Evolutionary conservation across 2,888 invertebrate genomes (phyloP).

Genomic region (Leptinotarsa tumamoca): DNA sequence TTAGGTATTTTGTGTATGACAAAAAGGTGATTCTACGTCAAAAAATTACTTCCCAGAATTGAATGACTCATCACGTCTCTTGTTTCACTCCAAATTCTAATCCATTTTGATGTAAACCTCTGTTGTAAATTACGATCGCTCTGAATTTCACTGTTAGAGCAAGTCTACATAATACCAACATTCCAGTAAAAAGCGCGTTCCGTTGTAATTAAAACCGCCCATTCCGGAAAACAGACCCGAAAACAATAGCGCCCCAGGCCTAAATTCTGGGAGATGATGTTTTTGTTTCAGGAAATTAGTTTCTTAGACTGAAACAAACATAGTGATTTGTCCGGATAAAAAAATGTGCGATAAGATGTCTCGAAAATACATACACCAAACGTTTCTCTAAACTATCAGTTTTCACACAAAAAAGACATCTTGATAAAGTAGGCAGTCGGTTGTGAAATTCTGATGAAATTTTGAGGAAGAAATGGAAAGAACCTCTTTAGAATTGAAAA

Average conservation of each 20-base stretch:
- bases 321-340: neutral
- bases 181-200: slow-evolving; percentile 8
- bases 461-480: too few species aligned
- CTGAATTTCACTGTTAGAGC: neutral
- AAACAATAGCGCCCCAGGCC: slow-evolving; percentile 2
- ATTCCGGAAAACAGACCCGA: slow-evolving; percentile 12
- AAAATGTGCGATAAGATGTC: neutral
- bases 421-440: too few species aligned
- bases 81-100: neutral
- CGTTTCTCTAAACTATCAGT: too few species aligned
- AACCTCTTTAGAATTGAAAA: too few species aligned
- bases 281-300: slow-evolving; percentile 6
- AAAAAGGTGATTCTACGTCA: neutral
- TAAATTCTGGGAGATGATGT: neutral
- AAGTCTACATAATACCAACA: slow-evolving; percentile 6
- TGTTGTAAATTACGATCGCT: slow-evolving; percentile 8
- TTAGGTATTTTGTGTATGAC: neutral
- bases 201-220: slow-evolving; percentile 9
- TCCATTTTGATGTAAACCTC: slow-evolving; percentile 8
- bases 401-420: too few species aligned
- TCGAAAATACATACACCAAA: too few species aligned
- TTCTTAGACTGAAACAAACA: neutral
- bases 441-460: too few species aligned
- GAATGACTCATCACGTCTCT: slow-evolving; percentile 2
- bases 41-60: neutral